phyloP scores from a whole-genome alignment of 2,888 invertebrate species.

The Lasioglossum leucozonium region DNA sequence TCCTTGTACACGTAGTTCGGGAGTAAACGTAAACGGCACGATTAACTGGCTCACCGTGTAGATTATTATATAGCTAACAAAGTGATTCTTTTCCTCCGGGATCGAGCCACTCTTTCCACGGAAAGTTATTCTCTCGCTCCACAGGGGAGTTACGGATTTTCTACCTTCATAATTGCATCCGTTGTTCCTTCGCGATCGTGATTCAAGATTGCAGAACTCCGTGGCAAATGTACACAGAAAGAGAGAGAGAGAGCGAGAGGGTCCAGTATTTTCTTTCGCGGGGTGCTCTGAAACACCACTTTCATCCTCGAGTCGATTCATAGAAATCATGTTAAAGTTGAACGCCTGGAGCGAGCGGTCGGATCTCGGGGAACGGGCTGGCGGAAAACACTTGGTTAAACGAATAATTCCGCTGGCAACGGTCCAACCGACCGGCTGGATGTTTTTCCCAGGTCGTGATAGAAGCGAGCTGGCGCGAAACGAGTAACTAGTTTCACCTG shows the following conservation, averaged over 20 bases:
- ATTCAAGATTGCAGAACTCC: not conserved
- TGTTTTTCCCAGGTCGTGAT: not conserved
- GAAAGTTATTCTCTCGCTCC: not conserved
- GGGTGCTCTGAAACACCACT: not conserved
- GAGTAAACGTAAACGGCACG: not conserved
- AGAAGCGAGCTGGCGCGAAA: not conserved
- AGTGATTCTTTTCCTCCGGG: not conserved
- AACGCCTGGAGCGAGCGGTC: not conserved
- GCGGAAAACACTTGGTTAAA: not conserved
- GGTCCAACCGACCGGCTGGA: not conserved
- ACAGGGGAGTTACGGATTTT: not conserved
- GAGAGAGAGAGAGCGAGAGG: not conserved
- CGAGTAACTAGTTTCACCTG: constrained; percentile 31
- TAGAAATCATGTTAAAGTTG: not conserved
- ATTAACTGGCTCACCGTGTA: not conserved
- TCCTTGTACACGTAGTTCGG: too few relatives aligned
- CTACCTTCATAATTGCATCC: not conserved
- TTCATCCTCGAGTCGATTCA: not conserved
- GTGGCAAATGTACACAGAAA: not conserved
- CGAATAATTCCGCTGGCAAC: constrained; percentile 21
- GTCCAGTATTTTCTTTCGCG: not conserved
- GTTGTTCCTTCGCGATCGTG: not conserved
- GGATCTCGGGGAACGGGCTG: not conserved
- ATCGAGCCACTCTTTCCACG: not conserved
- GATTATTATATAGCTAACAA: not conserved